phyloP scores from a whole-genome alignment of 1,140 invertebrate genomes.

The Stenopsyche tienmushanensis region DNA sequence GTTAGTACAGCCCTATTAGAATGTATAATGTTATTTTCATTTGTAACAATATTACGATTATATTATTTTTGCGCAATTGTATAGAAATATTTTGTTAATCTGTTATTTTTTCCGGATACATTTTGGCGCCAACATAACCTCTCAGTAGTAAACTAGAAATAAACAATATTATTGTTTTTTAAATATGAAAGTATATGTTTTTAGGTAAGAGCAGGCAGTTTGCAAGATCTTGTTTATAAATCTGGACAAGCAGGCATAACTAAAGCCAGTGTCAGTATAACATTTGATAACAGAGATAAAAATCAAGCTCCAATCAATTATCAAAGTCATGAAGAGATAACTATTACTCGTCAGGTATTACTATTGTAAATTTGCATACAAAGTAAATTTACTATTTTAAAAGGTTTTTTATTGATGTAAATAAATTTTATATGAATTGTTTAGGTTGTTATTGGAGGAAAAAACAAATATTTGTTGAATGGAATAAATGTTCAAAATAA shows the following conservation, averaged over 20 bases:
- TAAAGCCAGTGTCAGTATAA: conserved; percentile 94
- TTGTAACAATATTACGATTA: not conserved
- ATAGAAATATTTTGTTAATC: not conserved
- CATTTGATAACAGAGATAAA: conserved; percentile 91
- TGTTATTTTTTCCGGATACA: not conserved
- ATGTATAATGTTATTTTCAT: not conserved
- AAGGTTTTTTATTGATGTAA: not conserved
- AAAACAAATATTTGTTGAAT: conserved; percentile 95
- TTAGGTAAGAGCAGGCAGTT: conserved; percentile 83
- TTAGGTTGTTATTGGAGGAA: conserved; percentile 71
- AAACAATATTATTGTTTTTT: not conserved
- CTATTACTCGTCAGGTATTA: conserved; percentile 83
- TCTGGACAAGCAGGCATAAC: conserved; percentile 94
- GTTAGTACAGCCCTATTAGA: conserved; percentile 57
- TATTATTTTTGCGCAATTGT: not conserved
- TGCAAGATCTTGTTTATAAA: conserved; percentile 97
- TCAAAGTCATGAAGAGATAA: conserved; percentile 90
- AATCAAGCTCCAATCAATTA: conserved; percentile 88
- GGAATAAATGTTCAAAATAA: conserved; percentile 88
- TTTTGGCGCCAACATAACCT: not conserved
- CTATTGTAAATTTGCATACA: not conserved
- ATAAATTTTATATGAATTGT: too few relatives aligned
- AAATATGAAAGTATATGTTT: not conserved
- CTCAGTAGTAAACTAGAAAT: not conserved
- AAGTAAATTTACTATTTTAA: not conserved